Conservation (phyloP, 1,140 invertebrate species). For the Drosophila sp. region DNA sequence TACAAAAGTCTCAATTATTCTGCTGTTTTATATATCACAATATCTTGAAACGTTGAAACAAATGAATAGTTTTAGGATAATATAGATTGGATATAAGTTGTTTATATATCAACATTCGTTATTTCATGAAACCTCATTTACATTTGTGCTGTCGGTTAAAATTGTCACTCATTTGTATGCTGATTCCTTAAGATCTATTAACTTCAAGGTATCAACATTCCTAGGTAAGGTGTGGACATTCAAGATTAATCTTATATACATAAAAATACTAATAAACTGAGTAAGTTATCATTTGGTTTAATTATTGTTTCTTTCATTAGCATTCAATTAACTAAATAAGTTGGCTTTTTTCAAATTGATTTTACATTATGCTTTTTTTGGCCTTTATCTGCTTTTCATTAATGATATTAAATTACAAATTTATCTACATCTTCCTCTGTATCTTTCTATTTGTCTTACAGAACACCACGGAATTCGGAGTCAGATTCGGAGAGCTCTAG, state of each 20-base stretch:
- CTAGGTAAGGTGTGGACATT: constrained; percentile 25
- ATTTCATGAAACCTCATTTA: background rate
- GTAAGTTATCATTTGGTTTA: constrained; percentile 53
- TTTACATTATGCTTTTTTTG: background rate
- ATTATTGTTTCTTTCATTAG: constrained; percentile 12
- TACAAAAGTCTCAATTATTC: no score
- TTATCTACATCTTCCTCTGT: background rate
- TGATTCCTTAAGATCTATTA: background rate
- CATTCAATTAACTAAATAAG: constrained; percentile 7
- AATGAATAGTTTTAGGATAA: no score
- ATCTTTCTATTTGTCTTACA: constrained; percentile 49
- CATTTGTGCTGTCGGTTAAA: background rate
- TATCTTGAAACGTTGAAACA: no score
- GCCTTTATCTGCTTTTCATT: background rate
- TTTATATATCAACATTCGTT: background rate
- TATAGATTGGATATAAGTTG: background rate
- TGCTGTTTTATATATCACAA: no score
- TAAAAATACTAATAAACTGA: constrained; percentile 42
- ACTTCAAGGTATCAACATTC: constrained; percentile 1
- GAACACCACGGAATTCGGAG: constrained; percentile 69
- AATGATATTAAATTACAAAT: constrained; percentile 13
- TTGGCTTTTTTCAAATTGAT: constrained; percentile 12
- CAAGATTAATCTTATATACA: constrained; percentile 33
- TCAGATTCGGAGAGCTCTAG: constrained; percentile 79
- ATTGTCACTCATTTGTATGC: background rate